These are phyloP conservation scores for Elanoides forficatus DNA, from an alignment of 2,113 vertebrate species.

Conservation along the genomic window DNA sequence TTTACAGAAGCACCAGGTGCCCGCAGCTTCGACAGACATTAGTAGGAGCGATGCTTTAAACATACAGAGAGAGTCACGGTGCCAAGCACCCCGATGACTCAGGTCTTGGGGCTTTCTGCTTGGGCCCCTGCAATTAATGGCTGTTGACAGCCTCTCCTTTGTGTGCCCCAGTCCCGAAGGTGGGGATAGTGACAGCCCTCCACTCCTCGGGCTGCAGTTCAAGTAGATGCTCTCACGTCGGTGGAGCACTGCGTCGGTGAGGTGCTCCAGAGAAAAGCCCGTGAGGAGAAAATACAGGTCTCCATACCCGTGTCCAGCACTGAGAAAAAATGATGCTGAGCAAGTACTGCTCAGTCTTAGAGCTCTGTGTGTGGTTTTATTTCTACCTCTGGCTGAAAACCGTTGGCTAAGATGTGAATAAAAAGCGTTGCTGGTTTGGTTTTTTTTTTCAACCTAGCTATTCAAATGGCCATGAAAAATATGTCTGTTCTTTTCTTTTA, in stretches of 20 bases:
- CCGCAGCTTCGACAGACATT: not conserved
- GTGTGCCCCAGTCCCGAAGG: not conserved
- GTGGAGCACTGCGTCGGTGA: not conserved
- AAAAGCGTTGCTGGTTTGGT: not conserved
- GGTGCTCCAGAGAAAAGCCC: not conserved
- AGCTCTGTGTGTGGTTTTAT: not conserved
- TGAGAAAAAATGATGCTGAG: not conserved
- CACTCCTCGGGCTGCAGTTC: fast-evolving
- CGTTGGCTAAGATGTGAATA: not conserved
- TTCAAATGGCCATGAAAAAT: not conserved
- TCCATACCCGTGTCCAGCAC: not conserved
- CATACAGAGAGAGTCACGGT: too few relatives aligned
- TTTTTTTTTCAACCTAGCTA: not conserved
- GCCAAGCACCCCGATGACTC: fast-evolving
- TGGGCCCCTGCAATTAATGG: not conserved
- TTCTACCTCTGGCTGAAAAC: not conserved
- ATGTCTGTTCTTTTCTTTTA: not conserved
- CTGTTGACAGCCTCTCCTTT: not conserved
- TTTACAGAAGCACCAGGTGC: not conserved
- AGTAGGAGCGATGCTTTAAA: not conserved
- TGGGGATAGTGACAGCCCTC: not conserved
- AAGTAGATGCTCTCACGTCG: not conserved
- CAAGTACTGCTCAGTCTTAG: not conserved
- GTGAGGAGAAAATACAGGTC: not conserved
- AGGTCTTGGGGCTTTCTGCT: not conserved